These are phyloP conservation scores for Peromyscus polionotus DNA, from an alignment of 2,113 vertebrate species.

Conservation along the genomic window DNA sequence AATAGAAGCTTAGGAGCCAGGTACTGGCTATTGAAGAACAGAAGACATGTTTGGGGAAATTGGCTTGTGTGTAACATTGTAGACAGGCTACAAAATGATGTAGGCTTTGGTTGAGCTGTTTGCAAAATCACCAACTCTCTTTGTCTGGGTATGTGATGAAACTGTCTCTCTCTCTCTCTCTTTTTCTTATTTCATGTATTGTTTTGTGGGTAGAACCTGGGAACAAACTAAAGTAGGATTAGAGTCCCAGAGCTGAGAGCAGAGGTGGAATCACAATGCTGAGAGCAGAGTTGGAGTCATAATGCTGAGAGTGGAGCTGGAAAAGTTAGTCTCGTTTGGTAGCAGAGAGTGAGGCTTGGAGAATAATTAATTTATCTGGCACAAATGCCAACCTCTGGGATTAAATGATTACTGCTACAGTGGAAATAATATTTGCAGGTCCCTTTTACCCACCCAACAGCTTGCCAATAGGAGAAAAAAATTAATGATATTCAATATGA, in stretches of 20 bases:
- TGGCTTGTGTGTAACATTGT: conserved; percentile 56
- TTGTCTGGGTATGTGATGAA: conserved; percentile 55
- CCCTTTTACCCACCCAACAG: not conserved
- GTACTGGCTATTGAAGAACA: conserved; percentile 44
- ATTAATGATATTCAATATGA: not conserved
- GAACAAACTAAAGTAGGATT: not conserved
- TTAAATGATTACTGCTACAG: not conserved
- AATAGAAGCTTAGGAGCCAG: conserved; percentile 67
- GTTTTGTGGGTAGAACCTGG: not conserved
- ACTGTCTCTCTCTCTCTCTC: not conserved
- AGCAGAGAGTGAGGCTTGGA: not conserved
- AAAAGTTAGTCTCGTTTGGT: not conserved
- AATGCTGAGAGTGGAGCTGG: not conserved
- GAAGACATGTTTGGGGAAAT: conserved; percentile 73
- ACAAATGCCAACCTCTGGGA: not conserved
- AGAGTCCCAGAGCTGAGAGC: not conserved
- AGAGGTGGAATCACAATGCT: not conserved
- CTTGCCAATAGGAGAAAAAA: not conserved
- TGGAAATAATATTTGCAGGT: not conserved
- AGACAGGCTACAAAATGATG: conserved; percentile 54
- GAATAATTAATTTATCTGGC: not conserved
- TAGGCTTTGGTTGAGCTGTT: conserved; percentile 46
- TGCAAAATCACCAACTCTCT: conserved; percentile 51
- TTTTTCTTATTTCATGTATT: not conserved
- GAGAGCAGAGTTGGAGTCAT: not conserved